Evolutionary conservation across 2,113 vertebrate species (phyloP).

Genomic region (Syrmaticus mikado): DNA sequence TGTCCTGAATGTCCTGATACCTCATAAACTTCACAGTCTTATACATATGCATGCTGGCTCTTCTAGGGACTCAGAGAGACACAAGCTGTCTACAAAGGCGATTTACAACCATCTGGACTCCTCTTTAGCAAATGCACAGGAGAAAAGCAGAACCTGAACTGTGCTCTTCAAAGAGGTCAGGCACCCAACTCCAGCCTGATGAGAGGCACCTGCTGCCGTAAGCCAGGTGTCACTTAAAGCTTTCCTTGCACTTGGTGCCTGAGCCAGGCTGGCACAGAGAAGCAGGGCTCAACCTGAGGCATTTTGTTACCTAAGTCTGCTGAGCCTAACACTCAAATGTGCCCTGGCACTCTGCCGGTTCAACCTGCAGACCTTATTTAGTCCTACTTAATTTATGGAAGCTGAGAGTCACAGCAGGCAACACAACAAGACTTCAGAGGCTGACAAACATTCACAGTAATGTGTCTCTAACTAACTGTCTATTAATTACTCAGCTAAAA

Average conservation of each 20-base stretch:
- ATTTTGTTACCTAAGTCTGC: neutral
- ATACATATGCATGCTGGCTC: neutral
- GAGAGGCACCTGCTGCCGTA: neutral
- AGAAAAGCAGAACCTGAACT: neutral
- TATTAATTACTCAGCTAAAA: neutral
- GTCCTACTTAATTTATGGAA: neutral
- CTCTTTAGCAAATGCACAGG: neutral
- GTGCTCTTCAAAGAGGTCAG: neutral
- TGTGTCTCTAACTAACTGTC: neutral
- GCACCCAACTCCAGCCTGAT: neutral
- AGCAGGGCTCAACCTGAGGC: neutral
- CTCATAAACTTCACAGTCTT: neutral
- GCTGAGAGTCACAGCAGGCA: neutral
- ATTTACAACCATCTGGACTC: slow-evolving; percentile 4
- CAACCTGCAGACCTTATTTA: neutral
- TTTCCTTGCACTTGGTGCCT: neutral
- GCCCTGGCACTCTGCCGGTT: neutral
- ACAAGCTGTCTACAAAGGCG: neutral
- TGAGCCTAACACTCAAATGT: neutral
- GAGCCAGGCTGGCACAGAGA: neutral
- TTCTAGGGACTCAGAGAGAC: neutral
- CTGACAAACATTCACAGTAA: neutral
- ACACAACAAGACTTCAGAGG: neutral
- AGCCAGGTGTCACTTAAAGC: rapidly evolving
- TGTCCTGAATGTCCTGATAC: neutral